Conservation (phyloP, 2,888 invertebrate genomes). For the Phaonia tiefii region DNA sequence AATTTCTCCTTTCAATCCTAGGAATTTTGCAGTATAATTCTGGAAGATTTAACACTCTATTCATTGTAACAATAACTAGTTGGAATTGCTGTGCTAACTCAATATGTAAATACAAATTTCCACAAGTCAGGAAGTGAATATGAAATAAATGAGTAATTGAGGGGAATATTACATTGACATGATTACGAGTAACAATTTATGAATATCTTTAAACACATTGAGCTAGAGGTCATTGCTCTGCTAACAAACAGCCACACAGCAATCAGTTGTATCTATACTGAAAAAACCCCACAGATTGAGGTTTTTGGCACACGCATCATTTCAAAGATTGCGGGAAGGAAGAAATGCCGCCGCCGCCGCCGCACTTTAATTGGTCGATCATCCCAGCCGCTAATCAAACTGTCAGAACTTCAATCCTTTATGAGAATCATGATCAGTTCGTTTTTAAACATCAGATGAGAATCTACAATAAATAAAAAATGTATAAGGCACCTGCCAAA, state of each 20-base stretch:
- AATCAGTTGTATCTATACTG: too few species aligned
- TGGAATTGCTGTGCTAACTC: slow-evolving; percentile 1
- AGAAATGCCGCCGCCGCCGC: not conserved
- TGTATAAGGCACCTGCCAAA: slow-evolving; percentile 61
- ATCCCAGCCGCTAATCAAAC: slow-evolving; percentile 59
- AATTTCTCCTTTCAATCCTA: not conserved
- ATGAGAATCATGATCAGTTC: not conserved
- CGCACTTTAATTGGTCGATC: not conserved
- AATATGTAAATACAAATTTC: slow-evolving; percentile 38
- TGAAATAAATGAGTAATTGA: slow-evolving; percentile 46
- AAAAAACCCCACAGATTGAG: not conserved
- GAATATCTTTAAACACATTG: not conserved
- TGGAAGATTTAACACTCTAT: slow-evolving; percentile 22
- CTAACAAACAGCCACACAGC: too few species aligned
- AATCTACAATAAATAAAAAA: slow-evolving; percentile 1
- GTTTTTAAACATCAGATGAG: too few species aligned
- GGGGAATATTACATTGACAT: slow-evolving; percentile 1
- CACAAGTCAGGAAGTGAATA: slow-evolving; percentile 24
- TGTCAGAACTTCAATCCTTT: slow-evolving; percentile 63
- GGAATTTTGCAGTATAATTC: slow-evolving; percentile 38
- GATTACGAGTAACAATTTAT: not conserved
- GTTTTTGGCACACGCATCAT: slow-evolving; percentile 59
- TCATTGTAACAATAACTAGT: not conserved
- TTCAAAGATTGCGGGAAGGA: not conserved
- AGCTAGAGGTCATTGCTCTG: not conserved